phyloP scores from a whole-genome alignment of 2,888 invertebrate genomes.

The Mythimna albipuncta region DNA sequence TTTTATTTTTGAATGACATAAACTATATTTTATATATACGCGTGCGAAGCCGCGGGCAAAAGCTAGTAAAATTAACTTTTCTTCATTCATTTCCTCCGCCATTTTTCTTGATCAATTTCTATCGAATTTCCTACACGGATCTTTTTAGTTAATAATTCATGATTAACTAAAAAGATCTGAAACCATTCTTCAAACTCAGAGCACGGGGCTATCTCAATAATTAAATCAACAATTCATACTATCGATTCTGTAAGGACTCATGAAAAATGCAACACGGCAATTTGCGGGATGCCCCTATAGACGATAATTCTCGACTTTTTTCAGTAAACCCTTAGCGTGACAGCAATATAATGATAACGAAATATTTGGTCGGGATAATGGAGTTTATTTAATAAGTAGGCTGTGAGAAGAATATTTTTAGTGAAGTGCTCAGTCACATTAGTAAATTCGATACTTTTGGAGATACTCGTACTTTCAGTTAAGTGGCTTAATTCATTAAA shows the following conservation, averaged over 20 bases:
- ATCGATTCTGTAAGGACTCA: conserved; percentile 80
- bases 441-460: neutral
- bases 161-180: conserved; percentile 50
- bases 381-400: conserved; percentile 34
- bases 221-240: conserved; percentile 88
- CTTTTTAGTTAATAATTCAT: conserved; percentile 45
- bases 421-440: neutral
- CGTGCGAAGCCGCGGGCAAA: no score
- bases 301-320: conserved; percentile 77
- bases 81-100: neutral
- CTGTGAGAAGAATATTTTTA: conserved; percentile 13
- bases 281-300: conserved; percentile 79
- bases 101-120: conserved; percentile 22
- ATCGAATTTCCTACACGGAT: conserved; percentile 15
- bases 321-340: conserved; percentile 58
- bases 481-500: no score
- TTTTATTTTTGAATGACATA: no score
- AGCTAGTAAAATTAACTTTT: neutral
- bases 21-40: no score
- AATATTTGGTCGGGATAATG: conserved; percentile 41
- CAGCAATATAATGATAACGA: conserved; percentile 50
- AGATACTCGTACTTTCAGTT: neutral
- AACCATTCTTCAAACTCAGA: conserved; percentile 63
- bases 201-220: conserved; percentile 79
- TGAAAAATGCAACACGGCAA: conserved; percentile 89